Evolutionary conservation across 2,888 invertebrate genomes (phyloP), one percentile per base, ranked within the genome.

Genomic region (Calliopum simillimum): DNA sequence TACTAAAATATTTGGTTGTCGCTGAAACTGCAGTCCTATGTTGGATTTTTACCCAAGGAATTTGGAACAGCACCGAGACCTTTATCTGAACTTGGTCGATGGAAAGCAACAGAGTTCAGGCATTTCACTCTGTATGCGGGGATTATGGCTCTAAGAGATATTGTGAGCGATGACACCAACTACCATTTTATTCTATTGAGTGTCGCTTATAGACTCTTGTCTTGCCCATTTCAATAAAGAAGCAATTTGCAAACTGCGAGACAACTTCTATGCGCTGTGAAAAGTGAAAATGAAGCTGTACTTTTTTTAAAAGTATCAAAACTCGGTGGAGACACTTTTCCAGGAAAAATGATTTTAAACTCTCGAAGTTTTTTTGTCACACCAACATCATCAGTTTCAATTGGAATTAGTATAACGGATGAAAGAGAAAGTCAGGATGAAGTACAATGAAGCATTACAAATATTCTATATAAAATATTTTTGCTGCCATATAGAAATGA

Each of bases 401-500:
- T n/a, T n/a, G n/a, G n/a, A n/a, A n/a, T n/a, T n/a, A n/a, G n/a
- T n/a, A n/a, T n/a, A n/a, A n/a, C n/a, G n/a, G n/a, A 44, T 46
- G 66, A 44, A 23, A 66, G 55, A 55, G 66, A 56, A 66, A 56
- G 41, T 58, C 47, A 46, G 47, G 58, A 47, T 46, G 67, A 67
- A 67, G 47, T 67, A 25, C 13, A 25, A 67, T 67, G 46, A 47
- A 47, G 41, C 49, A 59, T 67, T 58, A 67, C 56, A 56, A 23
- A 67, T 46, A 67, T 67, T 56, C 56, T 46, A 44, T 67, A 46
- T 33, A 67, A 67, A 67, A 67, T 67, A 25, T 58, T 67, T 67
- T 67, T 49, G 16, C 56, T 56, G 46, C 66, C 66, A 46, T 66
- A 56, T 46, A 56, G 46, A 44, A 56, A 66, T 19, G 55, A 21